Evolutionary conservation across 2,888 invertebrate genomes (phyloP).

Genomic region (Sericinus montela): DNA sequence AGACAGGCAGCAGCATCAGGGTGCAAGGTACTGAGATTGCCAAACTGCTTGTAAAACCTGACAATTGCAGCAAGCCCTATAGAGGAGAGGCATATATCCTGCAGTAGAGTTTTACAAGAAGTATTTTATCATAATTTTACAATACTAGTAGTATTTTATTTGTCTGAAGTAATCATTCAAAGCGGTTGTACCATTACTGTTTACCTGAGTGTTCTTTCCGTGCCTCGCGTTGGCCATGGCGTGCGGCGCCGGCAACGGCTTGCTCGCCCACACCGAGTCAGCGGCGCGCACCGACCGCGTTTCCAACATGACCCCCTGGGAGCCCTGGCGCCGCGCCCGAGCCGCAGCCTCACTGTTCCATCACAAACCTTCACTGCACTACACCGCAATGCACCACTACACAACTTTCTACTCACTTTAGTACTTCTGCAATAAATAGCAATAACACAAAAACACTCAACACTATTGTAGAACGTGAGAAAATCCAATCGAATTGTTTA

Average conservation of each 20-base stretch:
- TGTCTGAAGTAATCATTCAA: too few species aligned
- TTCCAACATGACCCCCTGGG: constrained; percentile 82
- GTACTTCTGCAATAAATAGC: constrained; percentile 25
- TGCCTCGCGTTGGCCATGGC: constrained; percentile 76
- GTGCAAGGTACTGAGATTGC: too few species aligned
- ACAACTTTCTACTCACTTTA: constrained; percentile 20
- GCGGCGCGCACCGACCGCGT: constrained; percentile 87
- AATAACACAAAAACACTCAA: constrained; percentile 38
- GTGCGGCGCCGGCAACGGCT: constrained; percentile 79
- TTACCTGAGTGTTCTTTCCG: constrained; percentile 86
- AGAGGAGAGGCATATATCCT: too few species aligned
- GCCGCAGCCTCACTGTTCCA: constrained; percentile 53
- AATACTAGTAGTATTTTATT: too few species aligned
- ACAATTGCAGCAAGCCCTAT: too few species aligned
- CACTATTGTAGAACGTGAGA: constrained; percentile 57
- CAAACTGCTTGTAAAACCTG: too few species aligned
- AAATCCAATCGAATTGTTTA: constrained; percentile 57
- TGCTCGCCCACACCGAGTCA: constrained; percentile 83
- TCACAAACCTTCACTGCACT: constrained; percentile 39
- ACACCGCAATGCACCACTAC: constrained; percentile 51
- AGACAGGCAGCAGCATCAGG: too few species aligned
- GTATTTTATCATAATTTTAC: too few species aligned
- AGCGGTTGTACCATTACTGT: too few species aligned
- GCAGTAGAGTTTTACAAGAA: too few species aligned
- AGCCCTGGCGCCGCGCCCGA: constrained; percentile 40